A percentile compares a stretch with the other conserved stretches of the same genome.
Conservation (phyloP, 2,797 vertebrate species). For the Lagorchestes hirsutus region DNA sequence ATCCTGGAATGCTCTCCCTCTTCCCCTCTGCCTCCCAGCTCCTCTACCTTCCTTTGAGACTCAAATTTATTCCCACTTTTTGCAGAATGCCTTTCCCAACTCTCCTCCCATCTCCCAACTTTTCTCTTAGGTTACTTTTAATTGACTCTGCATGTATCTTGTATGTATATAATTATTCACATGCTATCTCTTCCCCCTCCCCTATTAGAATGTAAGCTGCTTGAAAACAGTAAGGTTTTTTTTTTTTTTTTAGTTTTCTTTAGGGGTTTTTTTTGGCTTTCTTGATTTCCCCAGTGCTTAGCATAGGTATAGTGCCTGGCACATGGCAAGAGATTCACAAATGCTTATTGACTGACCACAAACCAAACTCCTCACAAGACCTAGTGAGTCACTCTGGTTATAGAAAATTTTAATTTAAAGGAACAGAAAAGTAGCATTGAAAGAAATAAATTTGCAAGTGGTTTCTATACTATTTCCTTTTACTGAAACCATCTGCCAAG, state of each 20-base stretch:
- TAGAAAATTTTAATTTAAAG: not conserved
- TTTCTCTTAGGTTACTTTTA: not conserved
- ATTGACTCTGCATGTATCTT: not conserved
- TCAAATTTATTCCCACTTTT: not conserved
- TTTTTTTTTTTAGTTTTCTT: not conserved
- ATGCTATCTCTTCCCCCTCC: not conserved
- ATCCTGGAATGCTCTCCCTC: not conserved
- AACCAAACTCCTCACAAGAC: not conserved
- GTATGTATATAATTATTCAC: not conserved
- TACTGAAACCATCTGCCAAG: not conserved
- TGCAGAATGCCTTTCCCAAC: not conserved
- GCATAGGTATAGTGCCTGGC: no score
- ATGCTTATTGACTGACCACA: not conserved
- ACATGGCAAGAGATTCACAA: not conserved
- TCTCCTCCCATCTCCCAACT: not conserved
- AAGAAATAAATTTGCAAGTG: not conserved
- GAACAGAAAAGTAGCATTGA: not conserved
- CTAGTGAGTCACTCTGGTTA: not conserved
- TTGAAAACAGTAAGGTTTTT: not conserved
- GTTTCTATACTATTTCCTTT: not conserved
- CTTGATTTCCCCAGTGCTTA: not conserved
- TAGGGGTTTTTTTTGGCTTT: not conserved
- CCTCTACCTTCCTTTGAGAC: not conserved
- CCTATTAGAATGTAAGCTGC: not conserved
- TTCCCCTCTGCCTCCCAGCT: not conserved